Conservation (phyloP, 2,888 invertebrate species). For the Drosophila dives region DNA sequence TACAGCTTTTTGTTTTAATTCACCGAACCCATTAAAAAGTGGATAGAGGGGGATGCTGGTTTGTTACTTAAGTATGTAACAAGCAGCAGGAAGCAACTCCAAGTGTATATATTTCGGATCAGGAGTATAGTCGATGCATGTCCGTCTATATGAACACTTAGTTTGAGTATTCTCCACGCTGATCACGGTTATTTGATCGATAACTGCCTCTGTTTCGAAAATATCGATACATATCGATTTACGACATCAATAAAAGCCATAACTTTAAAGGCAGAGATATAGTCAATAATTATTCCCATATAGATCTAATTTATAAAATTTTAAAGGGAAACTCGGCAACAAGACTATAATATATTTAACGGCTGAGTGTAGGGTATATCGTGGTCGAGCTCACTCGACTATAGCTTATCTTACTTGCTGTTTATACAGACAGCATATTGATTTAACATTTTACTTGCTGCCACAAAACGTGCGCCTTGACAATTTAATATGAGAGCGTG, state of each 20-base stretch:
- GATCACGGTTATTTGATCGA: neutral
- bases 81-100: neutral
- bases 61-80: neutral
- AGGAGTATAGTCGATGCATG: neutral
- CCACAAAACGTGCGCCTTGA: conserved; percentile 65
- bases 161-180: neutral
- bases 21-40: neutral
- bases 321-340: neutral
- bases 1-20: conserved; percentile 11
- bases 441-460: conserved; percentile 46
- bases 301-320: neutral
- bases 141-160: neutral
- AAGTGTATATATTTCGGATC: neutral
- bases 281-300: neutral
- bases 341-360: neutral
- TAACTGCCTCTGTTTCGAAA: neutral
- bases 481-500: conserved; percentile 51
- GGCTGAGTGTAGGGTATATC: neutral
- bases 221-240: neutral
- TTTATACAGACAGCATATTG: conserved; percentile 50
- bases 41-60: neutral
- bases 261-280: neutral
- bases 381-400: neutral
- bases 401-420: neutral
- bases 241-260: neutral